A percentile compares a stretch with the other conserved stretches of the same genome.
phyloP scores from a whole-genome alignment of 2,113 vertebrate species.

The Melanerpes aurifrons region DNA sequence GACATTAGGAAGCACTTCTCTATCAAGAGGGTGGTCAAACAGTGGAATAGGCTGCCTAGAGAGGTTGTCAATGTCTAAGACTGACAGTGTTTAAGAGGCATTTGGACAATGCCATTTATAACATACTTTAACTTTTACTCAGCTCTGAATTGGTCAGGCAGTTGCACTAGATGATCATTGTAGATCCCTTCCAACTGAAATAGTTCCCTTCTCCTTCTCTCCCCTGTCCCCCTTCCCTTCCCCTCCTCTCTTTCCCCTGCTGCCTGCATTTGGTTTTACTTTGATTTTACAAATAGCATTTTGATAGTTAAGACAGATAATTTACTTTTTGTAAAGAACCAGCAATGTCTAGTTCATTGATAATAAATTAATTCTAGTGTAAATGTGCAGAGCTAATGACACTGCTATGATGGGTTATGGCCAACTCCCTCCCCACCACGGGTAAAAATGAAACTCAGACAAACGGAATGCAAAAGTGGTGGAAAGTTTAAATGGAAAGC shows the following conservation, averaged over 20 bases:
- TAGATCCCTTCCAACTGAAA: no score
- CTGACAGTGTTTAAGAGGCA: no score
- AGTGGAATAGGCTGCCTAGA: background rate
- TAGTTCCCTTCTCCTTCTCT: no score
- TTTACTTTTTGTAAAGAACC: background rate
- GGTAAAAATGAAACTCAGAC: no score
- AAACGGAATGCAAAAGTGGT: no score
- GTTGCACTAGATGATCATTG: no score
- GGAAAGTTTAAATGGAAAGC: no score
- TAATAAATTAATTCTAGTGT: background rate
- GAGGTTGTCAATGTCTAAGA: background rate
- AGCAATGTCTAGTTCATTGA: background rate
- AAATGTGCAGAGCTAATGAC: background rate
- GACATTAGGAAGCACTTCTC: background rate
- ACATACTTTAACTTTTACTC: no score
- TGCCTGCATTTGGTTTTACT: background rate
- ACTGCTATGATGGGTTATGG: background rate
- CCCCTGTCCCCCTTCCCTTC: no score
- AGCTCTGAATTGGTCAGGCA: no score
- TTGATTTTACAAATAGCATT: background rate
- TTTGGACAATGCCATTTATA: no score
- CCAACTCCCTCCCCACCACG: no score
- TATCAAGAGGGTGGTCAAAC: background rate
- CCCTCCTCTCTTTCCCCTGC: background rate
- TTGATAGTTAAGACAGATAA: background rate